Evolutionary conservation across 2,888 invertebrate species (phyloP).

Genomic region (Metalampra italica): DNA sequence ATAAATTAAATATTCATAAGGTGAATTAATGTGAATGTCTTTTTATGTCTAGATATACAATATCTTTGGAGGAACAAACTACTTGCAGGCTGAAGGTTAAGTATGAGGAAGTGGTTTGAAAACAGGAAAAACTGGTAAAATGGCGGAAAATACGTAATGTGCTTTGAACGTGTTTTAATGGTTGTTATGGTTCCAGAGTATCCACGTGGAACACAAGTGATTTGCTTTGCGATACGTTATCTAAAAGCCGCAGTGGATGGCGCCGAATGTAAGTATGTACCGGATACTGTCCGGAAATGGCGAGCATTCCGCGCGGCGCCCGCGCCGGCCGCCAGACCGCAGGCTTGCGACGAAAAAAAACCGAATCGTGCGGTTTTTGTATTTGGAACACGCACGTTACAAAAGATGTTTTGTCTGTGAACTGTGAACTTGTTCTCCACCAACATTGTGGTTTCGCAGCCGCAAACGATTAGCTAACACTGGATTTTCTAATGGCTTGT

Average conservation of each 20-base stretch:
- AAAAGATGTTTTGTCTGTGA: slow-evolving; percentile 14
- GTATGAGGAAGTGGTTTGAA: slow-evolving; percentile 35
- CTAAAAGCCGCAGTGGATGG: slow-evolving; percentile 44
- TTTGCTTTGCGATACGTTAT: slow-evolving; percentile 42
- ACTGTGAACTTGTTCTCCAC: slow-evolving; percentile 10
- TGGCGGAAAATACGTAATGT: slow-evolving; percentile 25
- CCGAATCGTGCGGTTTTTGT: slow-evolving; percentile 34
- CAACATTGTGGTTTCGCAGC: too few species aligned
- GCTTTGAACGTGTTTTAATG: background rate
- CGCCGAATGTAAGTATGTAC: slow-evolving; percentile 48
- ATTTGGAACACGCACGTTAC: slow-evolving; percentile 22
- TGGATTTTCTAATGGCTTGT: too few species aligned
- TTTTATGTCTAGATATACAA: too few species aligned
- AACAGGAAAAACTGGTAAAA: slow-evolving; percentile 45
- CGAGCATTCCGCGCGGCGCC: slow-evolving; percentile 70
- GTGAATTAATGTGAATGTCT: background rate
- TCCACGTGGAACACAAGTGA: slow-evolving; percentile 6
- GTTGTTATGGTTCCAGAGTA: background rate
- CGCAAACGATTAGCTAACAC: too few species aligned
- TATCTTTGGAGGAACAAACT: background rate
- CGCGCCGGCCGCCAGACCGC: slow-evolving; percentile 45
- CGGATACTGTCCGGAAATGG: slow-evolving; percentile 77
- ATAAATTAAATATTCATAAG: background rate
- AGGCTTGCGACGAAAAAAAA: slow-evolving; percentile 50
- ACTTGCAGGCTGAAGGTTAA: slow-evolving; percentile 30